Evolutionary conservation across 2,797 vertebrate genomes (phyloP), one percentile per base, ranked within the genome.

Genomic region (Sebastiscus tertius): DNA sequence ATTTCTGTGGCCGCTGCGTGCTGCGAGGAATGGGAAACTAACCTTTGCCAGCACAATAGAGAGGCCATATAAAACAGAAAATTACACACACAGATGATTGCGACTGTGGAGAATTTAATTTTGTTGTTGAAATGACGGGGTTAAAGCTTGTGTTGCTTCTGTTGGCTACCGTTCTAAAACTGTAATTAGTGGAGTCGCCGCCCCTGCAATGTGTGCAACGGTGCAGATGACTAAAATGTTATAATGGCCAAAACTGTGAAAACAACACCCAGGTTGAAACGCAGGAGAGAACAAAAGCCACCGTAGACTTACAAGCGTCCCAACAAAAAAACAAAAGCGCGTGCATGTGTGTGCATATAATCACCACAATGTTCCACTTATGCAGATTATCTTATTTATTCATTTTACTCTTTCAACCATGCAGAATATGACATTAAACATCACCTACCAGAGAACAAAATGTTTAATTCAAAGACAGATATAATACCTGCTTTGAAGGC

Each of bases 401-500:
- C 24, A 60, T 63, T 69, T 64, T 26, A 49, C n/a, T 16, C 20
- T 7, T 56, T 75, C 10, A 46, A 42, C 11, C 52, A 22, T 1
- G 1, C 18, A 72, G 24, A 70, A 26, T 27, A 34, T 0, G 0
- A 58, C 34, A 76, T 66, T 22, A 75, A 73, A 65, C 9, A 46
- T 36, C n/a, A 77, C 66, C 39, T 49, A 56, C 13, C 36, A 64
- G 7, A 73, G n/a, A 33, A 73, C 18, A 71, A 77, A 62, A 66
- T 67, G 61, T 77, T 76, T n/a, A 49, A 72, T 67, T 76, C 56
- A 66, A 74, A 69, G 16, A 54, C 18, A 58, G 31, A 76, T 62
- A 58, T 36, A 36, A 63, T 13, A 70, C 34, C 31, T 72, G 70
- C 69, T 83, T 73, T 75, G n/a, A 82, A 85, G 75, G 69, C 34